phyloP scores from a whole-genome alignment of 2,888 invertebrate genomes.

The Acronicta alni region DNA sequence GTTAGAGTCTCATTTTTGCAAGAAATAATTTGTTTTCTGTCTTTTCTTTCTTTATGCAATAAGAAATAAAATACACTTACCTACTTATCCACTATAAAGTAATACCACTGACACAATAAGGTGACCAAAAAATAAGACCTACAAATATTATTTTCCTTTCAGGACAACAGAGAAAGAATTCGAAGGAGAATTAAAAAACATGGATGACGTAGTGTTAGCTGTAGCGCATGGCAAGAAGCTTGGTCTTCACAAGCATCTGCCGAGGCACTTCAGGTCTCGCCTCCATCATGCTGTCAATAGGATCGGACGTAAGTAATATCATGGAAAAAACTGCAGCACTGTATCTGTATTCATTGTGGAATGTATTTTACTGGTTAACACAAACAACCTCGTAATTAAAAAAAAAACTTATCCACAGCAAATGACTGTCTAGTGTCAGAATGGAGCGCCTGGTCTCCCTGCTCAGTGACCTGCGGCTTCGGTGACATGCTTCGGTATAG shows the following conservation, averaged over 20 bases:
- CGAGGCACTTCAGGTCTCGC: constrained; percentile 83
- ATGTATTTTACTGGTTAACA: too few species aligned
- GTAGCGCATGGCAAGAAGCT: constrained; percentile 80
- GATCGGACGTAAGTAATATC: constrained; percentile 71
- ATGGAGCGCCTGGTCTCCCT: constrained; percentile 95
- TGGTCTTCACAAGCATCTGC: constrained; percentile 80
- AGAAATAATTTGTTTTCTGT: too few species aligned
- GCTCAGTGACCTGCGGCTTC: constrained; percentile 96
- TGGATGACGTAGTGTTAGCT: constrained; percentile 84
- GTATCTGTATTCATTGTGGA: too few species aligned
- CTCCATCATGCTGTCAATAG: constrained; percentile 84
- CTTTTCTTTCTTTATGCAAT: too few species aligned
- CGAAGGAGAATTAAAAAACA: constrained; percentile 70
- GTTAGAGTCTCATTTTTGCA: too few species aligned
- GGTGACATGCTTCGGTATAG: constrained; percentile 95
- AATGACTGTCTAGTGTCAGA: constrained; percentile 95
- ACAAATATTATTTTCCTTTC: constrained; percentile 26
- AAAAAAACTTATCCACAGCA: constrained; percentile 84
- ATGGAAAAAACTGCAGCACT: too few species aligned
- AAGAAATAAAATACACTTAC: too few species aligned
- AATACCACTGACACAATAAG: too few species aligned
- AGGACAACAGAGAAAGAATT: constrained; percentile 75
- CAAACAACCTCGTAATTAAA: too few species aligned
- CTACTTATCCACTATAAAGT: too few species aligned
- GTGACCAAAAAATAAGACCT: not conserved